These are phyloP conservation scores for Allygus modestus DNA, from an alignment of 2,888 invertebrate genomes.

Conservation along the genomic window DNA sequence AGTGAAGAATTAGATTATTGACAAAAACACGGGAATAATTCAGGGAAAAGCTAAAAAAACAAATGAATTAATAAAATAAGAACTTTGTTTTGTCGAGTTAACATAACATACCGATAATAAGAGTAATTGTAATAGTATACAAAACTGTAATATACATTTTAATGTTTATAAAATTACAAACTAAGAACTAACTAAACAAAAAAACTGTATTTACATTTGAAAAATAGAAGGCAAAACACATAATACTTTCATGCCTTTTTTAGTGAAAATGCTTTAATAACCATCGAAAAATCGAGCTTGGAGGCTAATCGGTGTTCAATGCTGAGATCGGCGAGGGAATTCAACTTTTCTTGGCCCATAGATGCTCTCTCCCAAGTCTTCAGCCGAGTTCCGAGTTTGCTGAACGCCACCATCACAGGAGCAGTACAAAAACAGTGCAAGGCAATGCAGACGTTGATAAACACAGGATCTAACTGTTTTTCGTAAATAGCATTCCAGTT, in stretches of 20 bases:
- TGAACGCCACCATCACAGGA: slow-evolving; percentile 26
- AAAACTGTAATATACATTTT: too few relatives aligned
- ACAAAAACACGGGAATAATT: too few relatives aligned
- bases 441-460: slow-evolving; percentile 26
- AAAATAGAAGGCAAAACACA: neutral
- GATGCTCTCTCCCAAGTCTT: slow-evolving; percentile 25
- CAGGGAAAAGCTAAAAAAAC: too few relatives aligned
- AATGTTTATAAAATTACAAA: neutral
- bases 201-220: neutral
- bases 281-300: neutral
- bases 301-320: neutral
- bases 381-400: slow-evolving; percentile 15
- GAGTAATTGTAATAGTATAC: too few relatives aligned
- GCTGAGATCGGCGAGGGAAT: slow-evolving; percentile 1
- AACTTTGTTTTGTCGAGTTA: too few relatives aligned
- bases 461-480: slow-evolving; percentile 29
- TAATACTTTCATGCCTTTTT: neutral
- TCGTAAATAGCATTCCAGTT: slow-evolving; percentile 24
- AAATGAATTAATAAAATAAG: too few relatives aligned
- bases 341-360: slow-evolving; percentile 3
- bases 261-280: neutral
- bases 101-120: too few relatives aligned
- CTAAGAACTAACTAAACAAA: neutral
- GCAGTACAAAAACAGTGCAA: slow-evolving; percentile 6
- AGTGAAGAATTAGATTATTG: neutral